Percentiles rank a stretch among this genome's conserved stretches.
These are phyloP conservation scores for Chelmon rostratus DNA, from an alignment of 2,797 vertebrate species.

Conservation along the genomic window DNA sequence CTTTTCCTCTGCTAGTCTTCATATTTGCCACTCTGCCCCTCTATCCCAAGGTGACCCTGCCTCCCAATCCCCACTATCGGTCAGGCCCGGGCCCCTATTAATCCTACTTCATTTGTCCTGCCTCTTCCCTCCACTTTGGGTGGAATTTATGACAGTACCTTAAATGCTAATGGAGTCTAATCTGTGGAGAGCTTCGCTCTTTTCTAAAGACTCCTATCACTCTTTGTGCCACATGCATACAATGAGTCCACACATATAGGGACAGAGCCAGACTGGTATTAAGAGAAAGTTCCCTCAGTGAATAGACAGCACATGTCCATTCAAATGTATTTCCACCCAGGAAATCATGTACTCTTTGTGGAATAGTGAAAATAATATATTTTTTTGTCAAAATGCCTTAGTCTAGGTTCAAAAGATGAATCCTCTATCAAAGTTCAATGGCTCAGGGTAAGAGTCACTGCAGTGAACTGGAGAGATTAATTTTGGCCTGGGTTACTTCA, in stretches of 20 bases:
- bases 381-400: slow-evolving; percentile 62
- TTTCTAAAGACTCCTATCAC: slow-evolving; percentile 87
- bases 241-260: slow-evolving; percentile 76
- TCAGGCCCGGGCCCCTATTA: slow-evolving; percentile 82
- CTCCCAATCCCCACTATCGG: slow-evolving; percentile 85
- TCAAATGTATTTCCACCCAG: slow-evolving; percentile 79
- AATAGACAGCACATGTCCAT: slow-evolving; percentile 80
- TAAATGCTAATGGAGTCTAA: slow-evolving; percentile 88
- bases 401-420: slow-evolving; percentile 75
- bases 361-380: slow-evolving; percentile 73
- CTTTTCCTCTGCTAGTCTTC: slow-evolving; percentile 65
- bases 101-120: slow-evolving; percentile 87
- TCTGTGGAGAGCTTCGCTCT: slow-evolving; percentile 82
- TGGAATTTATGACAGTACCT: slow-evolving; percentile 88
- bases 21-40: slow-evolving; percentile 66
- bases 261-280: slow-evolving; percentile 73
- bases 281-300: slow-evolving; percentile 78
- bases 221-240: slow-evolving; percentile 80
- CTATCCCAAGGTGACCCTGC: slow-evolving; percentile 86
- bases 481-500: slow-evolving; percentile 63
- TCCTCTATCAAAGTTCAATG: slow-evolving; percentile 75
- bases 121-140: slow-evolving; percentile 84
- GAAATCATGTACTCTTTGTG: slow-evolving; percentile 82
- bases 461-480: slow-evolving; percentile 76
- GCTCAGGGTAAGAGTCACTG: slow-evolving; percentile 65